Evolutionary conservation across 2,888 invertebrate genomes (phyloP).

Genomic region (Sesia bembeciformis): DNA sequence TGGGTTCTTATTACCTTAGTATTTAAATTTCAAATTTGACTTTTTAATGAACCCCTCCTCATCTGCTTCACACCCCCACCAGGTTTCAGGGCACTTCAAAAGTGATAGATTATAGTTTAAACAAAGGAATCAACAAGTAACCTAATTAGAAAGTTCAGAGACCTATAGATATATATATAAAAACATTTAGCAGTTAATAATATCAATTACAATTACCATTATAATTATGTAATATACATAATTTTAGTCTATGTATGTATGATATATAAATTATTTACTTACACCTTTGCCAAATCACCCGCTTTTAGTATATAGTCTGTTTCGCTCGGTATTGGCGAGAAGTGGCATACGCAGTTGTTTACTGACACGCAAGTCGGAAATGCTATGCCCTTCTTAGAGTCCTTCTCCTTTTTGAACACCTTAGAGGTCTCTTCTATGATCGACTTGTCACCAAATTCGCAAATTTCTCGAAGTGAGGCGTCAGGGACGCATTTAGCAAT

Average conservation of each 20-base stretch:
- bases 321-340: constrained; percentile 96
- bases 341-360: constrained; percentile 99
- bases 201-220: too few species aligned
- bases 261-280: constrained; percentile 53
- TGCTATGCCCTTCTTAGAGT: constrained; percentile 97
- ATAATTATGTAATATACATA: too few species aligned
- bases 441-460: constrained; percentile 92
- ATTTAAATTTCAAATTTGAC: too few species aligned
- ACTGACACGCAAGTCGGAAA: constrained; percentile 99
- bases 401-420: constrained; percentile 98
- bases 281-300: constrained; percentile 98
- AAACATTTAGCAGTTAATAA: too few species aligned
- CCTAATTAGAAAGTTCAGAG: too few species aligned
- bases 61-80: too few species aligned
- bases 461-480: constrained; percentile 92
- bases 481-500: constrained; percentile 90
- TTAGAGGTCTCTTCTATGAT: constrained; percentile 93
- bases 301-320: constrained; percentile 88
- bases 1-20: too few species aligned
- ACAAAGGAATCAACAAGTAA: too few species aligned
- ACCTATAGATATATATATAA: too few species aligned
- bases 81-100: too few species aligned
- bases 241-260: background rate
- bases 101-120: too few species aligned
- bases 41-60: too few species aligned